Evolutionary conservation across 2,113 vertebrate genomes (phyloP), one percentile per base, ranked within the genome.

Genomic region (Gobiocypris rarus): DNA sequence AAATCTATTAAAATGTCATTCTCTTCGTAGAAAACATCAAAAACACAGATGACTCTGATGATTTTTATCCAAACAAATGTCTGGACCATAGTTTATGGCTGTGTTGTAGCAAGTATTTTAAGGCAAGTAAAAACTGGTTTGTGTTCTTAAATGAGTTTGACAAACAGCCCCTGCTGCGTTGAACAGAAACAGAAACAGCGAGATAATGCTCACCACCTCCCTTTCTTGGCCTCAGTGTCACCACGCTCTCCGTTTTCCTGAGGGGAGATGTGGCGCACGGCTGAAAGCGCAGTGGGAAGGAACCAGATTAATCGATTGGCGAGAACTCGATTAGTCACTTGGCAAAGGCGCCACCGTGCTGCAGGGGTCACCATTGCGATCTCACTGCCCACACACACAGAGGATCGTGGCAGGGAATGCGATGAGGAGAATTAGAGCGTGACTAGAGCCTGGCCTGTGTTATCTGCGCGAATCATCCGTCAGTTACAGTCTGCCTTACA

Each of bases 331-430:
- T 86, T 86, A 88, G 82, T 81, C 31, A 41, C 56, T 67, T 41
- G 75, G 84, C 69, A 75, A 75, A 85, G 80, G 22, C 48, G 80
- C 63, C 80, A 24, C 22, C 28, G 22, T 56, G 65, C 77, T 73
- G 77, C 58, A 19, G 84, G 77, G 69, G 77, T 85, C 84, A 79
- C 77, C 77, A 43, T 50, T 48, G 77, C 48, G 84, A 81, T 74
- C 50, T 58, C 69, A 26, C 43, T n/a, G 26, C 85, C 78, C 90
- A 75, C 78, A 56, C 84, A 83, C 70, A 83, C 65, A 84, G 76
- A 89, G 91, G 87, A 87, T 89, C 92, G 90, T 92, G 91, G 87
- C 85, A 88, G 84, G 87, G 91, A 92, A 93, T 94, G 45, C 77
- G 75, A 90, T 91, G 78, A 54, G 74, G 87, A 88, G 89, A 91